Conservation (phyloP, 2,797 vertebrate species). For the Atherinosoma microstoma region DNA sequence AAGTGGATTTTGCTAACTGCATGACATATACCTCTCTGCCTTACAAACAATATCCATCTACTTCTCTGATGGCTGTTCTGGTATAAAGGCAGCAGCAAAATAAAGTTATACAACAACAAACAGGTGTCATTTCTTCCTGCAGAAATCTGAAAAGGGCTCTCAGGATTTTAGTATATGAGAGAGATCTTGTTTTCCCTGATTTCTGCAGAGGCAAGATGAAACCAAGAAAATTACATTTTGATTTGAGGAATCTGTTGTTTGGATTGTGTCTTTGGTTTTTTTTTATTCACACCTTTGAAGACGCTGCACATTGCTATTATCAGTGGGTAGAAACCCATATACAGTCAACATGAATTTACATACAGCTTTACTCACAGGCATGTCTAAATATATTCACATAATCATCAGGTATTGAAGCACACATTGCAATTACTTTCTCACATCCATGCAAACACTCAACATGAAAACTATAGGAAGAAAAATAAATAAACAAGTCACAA, state of each 20-base stretch:
- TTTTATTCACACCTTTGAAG: slow-evolving; percentile 33
- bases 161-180: slow-evolving; percentile 21
- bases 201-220: slow-evolving; percentile 24
- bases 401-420: slow-evolving; percentile 17
- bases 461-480: neutral
- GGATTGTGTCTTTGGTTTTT: slow-evolving; percentile 37
- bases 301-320: neutral
- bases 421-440: neutral
- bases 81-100: slow-evolving; percentile 40
- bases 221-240: slow-evolving; percentile 43
- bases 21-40: slow-evolving; percentile 43
- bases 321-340: slow-evolving; percentile 3
- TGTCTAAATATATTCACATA: slow-evolving; percentile 25
- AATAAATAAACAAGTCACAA: neutral
- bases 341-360: neutral
- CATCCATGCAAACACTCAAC: slow-evolving; percentile 17
- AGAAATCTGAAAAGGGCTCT: slow-evolving; percentile 40
- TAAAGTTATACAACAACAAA: slow-evolving; percentile 42
- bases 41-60: slow-evolving; percentile 57
- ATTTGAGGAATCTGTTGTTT: slow-evolving; percentile 21
- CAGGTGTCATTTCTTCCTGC: slow-evolving; percentile 14
- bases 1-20: slow-evolving; percentile 45
- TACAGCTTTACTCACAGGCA: neutral
- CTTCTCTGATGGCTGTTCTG: slow-evolving; percentile 41
- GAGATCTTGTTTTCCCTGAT: slow-evolving; percentile 4